Conservation (phyloP, 2,888 invertebrate genomes). For the Teinopalpus imperialis region DNA sequence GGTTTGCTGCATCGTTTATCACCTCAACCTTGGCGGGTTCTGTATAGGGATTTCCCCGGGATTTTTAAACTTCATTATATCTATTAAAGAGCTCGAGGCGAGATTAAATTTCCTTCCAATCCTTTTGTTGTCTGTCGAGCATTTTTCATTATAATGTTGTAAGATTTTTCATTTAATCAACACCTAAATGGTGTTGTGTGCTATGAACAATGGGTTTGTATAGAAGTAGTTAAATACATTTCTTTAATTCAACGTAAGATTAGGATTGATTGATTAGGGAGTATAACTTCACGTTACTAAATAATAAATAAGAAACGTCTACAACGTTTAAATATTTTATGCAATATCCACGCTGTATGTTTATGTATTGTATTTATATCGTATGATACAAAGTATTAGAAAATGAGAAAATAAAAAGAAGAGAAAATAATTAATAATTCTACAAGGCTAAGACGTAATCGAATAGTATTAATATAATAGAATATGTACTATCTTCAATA, state of each 20-base stretch:
- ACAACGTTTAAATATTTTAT: too few relatives aligned
- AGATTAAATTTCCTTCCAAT: conserved; percentile 54
- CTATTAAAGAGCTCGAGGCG: conserved; percentile 50
- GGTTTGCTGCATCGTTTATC: conserved; percentile 70
- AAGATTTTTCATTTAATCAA: conserved; percentile 25
- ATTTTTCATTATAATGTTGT: conserved; percentile 23
- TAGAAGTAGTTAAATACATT: not conserved
- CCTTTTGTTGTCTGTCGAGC: conserved; percentile 36
- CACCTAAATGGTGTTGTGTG: too few relatives aligned
- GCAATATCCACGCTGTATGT: too few relatives aligned
- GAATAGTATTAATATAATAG: conserved; percentile 7
- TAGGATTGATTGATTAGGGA: too few relatives aligned
- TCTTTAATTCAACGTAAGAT: too few relatives aligned
- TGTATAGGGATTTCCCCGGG: conserved; percentile 50
- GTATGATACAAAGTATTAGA: too few relatives aligned
- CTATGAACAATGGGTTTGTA: conserved; percentile 2
- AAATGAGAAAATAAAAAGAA: too few relatives aligned
- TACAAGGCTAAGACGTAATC: not conserved
- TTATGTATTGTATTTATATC: too few relatives aligned
- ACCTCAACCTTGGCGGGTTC: conserved; percentile 60
- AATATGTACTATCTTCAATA: conserved; percentile 17
- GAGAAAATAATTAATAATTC: too few relatives aligned
- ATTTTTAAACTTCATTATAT: conserved; percentile 59
- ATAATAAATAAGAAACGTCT: too few relatives aligned
- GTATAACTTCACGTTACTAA: too few relatives aligned